These are phyloP conservation scores for Theonella swinhoei DNA, from an alignment of 37 sponge, comb jelly and placozoan genomes.

Conservation along the genomic window DNA sequence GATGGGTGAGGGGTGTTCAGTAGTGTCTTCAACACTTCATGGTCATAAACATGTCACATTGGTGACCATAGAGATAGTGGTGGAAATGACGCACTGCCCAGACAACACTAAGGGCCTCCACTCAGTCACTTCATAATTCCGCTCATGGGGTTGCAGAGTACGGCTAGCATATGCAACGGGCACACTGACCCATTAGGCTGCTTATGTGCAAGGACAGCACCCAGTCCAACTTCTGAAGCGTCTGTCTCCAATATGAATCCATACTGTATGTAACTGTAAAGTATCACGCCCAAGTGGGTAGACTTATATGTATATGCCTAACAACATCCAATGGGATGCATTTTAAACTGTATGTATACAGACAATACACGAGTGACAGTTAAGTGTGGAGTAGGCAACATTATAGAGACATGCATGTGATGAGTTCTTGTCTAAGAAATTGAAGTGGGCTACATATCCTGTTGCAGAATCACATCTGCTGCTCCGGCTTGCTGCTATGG, in stretches of 20 bases:
- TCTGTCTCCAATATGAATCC: conserved; percentile 63
- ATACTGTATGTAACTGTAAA: no score
- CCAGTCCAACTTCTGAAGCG: conserved; percentile 53
- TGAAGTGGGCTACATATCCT: neutral
- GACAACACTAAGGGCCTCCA: conserved; percentile 61
- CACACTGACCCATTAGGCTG: conserved; percentile 25
- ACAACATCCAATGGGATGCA: no score
- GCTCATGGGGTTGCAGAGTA: conserved; percentile 53
- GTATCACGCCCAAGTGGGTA: no score
- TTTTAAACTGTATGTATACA: no score
- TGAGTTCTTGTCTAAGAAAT: neutral
- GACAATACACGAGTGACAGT: no score
- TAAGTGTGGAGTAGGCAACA: no score
- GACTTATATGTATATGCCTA: no score
- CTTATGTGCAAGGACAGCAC: conserved; percentile 54
- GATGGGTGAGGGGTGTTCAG: conserved; percentile 61
- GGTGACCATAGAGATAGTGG: conserved; percentile 67
- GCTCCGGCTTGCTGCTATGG: no score
- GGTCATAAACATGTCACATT: conserved; percentile 53
- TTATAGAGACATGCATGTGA: neutral
- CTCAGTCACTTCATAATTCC: conserved; percentile 59
- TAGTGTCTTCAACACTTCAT: conserved; percentile 53
- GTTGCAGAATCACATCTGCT: no score
- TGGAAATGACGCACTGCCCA: conserved; percentile 67
- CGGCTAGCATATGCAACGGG: conserved; percentile 68